Base-by-base conservation (phyloP, 2,888 invertebrate genomes). In the Chymomyza procnemis region DNA sequence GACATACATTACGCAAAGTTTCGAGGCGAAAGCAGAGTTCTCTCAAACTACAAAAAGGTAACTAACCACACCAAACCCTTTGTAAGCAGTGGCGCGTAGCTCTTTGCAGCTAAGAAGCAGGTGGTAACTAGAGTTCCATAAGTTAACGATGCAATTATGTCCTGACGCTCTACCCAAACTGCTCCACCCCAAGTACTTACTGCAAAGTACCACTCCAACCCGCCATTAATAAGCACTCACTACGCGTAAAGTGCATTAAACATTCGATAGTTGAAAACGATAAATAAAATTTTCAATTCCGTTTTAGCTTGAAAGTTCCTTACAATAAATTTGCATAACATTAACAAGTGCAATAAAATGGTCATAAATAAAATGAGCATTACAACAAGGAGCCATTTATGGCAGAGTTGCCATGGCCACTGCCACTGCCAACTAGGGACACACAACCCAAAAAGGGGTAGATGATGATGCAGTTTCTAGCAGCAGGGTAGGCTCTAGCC, bases 351-450 rank as follows among this genome's bases (percentile, higher is more conserved):
- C 78, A 87, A 87, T 87, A 87, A 80, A 80, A 80, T 81, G 67
- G 68, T 69, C 80, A 83, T 80, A 87, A 80, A 80, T 80, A 87
- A 83, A 80, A 72, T 56, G 56, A 60, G 50, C 18, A 60, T 52
- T 82, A 76, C 86, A 80, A 84, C 86, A 34, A 30, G 14, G 48
- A 60, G 50, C 84, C 88, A 87, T 85, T 82, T 85, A 87, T 86
- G 86, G 81, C 86, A 78, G 26, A 0, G 66, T 77, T 83, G 85
- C 87, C 85, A 85, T 68, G 60, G 75, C 80, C 71, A 71, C 84
- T 83, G 75, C 73, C 81, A 82, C 83, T 56, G 64, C 60, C 88
- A 71, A 80, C 69, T 61, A 50, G 48, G 67, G 47, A 30, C 67
- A 67, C 64, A 66, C 66, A 66, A 70, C 61, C 57, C 54, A 34